A percentile compares a stretch with the other conserved stretches of the same genome.
phyloP scores from a whole-genome alignment of 1,140 invertebrate species.

The Nilaparvata lugens region DNA sequence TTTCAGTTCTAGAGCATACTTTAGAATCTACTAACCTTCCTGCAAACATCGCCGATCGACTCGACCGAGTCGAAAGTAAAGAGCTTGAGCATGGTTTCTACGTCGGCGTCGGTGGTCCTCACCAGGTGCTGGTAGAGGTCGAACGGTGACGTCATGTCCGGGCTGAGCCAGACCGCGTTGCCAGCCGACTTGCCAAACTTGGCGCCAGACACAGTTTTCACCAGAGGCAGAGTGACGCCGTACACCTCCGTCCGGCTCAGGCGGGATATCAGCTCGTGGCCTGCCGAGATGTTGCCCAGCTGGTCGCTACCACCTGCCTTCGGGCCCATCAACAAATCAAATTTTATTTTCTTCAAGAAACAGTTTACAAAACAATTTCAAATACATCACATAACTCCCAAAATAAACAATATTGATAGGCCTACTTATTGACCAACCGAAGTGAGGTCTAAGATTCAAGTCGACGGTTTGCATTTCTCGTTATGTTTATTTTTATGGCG shows the following conservation, averaged over 20 bases:
- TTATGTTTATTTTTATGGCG: too few species aligned
- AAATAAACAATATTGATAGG: neutral
- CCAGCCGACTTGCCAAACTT: slow-evolving; percentile 92
- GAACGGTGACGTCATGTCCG: slow-evolving; percentile 74
- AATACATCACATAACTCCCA: too few species aligned
- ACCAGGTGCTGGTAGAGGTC: slow-evolving; percentile 90
- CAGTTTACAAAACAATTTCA: too few species aligned
- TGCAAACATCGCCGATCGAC: slow-evolving; percentile 63
- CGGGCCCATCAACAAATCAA: slow-evolving; percentile 14
- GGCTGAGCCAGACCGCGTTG: slow-evolving; percentile 83
- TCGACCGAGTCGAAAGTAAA: slow-evolving; percentile 70
- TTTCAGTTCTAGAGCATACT: too few species aligned
- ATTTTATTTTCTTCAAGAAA: too few species aligned
- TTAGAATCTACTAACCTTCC: slow-evolving; percentile 53
- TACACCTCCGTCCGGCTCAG: slow-evolving; percentile 58
- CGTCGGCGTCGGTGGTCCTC: slow-evolving; percentile 66
- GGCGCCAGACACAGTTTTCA: slow-evolving; percentile 81
- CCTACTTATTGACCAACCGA: too few species aligned
- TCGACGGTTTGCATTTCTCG: too few species aligned
- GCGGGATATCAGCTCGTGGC: slow-evolving; percentile 79
- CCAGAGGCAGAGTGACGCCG: slow-evolving; percentile 81
- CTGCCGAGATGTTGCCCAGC: slow-evolving; percentile 87
- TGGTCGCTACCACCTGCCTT: slow-evolving; percentile 94
- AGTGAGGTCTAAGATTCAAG: too few species aligned
- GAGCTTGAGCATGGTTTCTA: slow-evolving; percentile 70